Percentiles rank a stretch among this genome's conserved stretches.
phyloP scores from a whole-genome alignment of 2,113 vertebrate genomes.

The Elachura formosa region DNA sequence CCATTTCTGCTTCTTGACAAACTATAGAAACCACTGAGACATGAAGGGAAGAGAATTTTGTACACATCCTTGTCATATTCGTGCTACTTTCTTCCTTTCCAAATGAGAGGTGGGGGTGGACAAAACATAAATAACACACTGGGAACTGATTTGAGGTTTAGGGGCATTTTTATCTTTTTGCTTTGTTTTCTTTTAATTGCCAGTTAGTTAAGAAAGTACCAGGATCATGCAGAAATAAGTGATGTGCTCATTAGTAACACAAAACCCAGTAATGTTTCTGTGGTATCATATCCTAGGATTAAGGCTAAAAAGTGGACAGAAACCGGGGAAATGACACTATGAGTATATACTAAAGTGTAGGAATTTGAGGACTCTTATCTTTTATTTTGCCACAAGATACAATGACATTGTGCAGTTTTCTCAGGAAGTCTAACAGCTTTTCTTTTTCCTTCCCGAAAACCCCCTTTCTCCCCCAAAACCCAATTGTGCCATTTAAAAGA shows the following conservation, averaged over 20 bases:
- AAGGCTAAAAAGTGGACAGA: background rate
- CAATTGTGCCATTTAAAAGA: background rate
- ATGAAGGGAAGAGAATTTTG: background rate
- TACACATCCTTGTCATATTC: background rate
- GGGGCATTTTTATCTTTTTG: background rate
- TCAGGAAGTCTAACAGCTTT: background rate
- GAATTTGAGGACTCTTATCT: background rate
- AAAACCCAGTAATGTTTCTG: background rate
- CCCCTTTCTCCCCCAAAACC: fast-evolving
- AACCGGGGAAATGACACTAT: background rate
- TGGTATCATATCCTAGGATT: background rate
- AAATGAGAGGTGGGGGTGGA: background rate
- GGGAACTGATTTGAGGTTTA: background rate
- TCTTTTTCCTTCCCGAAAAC: background rate
- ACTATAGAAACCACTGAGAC: fast-evolving
- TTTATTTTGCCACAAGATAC: background rate
- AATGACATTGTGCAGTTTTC: background rate
- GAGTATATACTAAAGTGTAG: background rate
- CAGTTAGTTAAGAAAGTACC: background rate
- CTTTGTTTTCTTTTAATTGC: background rate
- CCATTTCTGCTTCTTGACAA: background rate
- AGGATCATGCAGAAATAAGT: background rate
- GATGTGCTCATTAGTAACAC: background rate
- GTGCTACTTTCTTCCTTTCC: background rate
- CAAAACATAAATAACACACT: background rate